These are phyloP conservation scores for Masticophis lateralis DNA, from an alignment of 2,797 vertebrate genomes.

Conservation along the genomic window DNA sequence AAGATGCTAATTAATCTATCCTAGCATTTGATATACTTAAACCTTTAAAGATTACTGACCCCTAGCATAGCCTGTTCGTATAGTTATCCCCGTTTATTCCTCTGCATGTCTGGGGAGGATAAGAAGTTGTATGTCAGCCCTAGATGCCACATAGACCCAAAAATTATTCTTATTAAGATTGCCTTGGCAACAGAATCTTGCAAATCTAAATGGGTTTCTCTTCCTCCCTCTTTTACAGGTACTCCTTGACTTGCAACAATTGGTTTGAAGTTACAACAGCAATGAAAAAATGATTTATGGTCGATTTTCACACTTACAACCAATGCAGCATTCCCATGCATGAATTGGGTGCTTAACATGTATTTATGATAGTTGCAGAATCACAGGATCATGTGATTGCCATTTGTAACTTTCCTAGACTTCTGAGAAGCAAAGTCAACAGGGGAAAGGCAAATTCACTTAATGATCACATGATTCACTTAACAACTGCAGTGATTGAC, in stretches of 20 bases:
- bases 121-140: not conserved
- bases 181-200: not conserved
- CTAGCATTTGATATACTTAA: not conserved
- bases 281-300: not conserved
- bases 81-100: not conserved
- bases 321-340: not conserved
- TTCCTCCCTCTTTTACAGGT: not conserved
- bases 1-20: not conserved
- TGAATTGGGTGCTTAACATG: not conserved
- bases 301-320: not conserved
- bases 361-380: not conserved
- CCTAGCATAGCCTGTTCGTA: not conserved
- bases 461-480: not conserved
- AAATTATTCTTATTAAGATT: not conserved
- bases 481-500: not conserved
- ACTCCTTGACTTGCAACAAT: not conserved
- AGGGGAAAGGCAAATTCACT: not conserved
- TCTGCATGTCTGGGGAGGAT: not conserved
- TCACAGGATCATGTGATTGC: not conserved
- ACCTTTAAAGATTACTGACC: not conserved
- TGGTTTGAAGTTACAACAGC: not conserved
- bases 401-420: not conserved
- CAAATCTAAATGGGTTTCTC: not conserved
- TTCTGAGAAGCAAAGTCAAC: not conserved
- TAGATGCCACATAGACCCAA: not conserved